Percentiles rank a stretch among this genome's conserved stretches.
phyloP scores from a whole-genome alignment of 2,113 vertebrate species.

The Pangasianodon hypophthalmus region DNA sequence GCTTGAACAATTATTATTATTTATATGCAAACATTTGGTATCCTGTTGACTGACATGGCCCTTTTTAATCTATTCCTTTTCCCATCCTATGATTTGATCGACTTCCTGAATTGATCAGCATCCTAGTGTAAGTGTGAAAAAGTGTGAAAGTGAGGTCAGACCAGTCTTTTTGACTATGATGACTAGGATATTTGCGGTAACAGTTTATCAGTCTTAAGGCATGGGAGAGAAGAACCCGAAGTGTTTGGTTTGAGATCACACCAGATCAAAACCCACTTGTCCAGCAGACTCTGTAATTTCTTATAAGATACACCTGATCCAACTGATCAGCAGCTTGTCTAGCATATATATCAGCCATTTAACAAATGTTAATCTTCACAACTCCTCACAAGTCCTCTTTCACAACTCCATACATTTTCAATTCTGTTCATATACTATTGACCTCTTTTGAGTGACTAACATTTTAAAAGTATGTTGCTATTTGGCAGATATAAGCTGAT shows the following conservation, averaged over 20 bases:
- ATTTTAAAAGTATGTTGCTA: background rate
- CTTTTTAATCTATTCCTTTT: background rate
- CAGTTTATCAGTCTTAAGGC: background rate
- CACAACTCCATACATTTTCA: background rate
- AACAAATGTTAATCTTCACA: background rate
- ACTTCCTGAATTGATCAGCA: background rate
- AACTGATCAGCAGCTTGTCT: background rate
- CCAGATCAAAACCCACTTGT: background rate
- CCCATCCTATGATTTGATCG: background rate
- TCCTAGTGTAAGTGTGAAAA: background rate
- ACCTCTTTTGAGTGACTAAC: background rate
- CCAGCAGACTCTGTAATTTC: background rate
- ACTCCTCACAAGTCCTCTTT: too few species aligned
- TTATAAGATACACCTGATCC: background rate
- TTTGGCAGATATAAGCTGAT: background rate
- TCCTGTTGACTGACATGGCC: background rate
- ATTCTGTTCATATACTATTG: background rate
- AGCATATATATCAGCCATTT: background rate
- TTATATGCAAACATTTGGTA: background rate
- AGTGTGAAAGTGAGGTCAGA: background rate
- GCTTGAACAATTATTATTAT: background rate
- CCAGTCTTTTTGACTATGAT: background rate
- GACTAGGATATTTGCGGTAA: background rate
- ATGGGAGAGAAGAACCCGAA: background rate
- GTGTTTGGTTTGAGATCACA: background rate